Conservation (phyloP, 2,797 vertebrate species). For the Acipenser ruthenus region DNA sequence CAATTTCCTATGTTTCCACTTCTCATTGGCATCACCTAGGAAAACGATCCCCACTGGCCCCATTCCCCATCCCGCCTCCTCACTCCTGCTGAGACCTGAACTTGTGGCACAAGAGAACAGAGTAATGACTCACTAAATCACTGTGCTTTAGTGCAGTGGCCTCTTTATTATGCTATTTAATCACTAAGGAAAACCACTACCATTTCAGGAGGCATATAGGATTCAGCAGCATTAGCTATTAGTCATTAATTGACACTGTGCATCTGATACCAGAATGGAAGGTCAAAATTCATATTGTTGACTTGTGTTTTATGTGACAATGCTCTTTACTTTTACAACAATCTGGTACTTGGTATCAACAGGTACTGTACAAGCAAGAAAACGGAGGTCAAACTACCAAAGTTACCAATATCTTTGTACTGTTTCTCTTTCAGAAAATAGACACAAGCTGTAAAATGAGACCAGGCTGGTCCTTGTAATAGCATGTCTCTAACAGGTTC, state of each 20-base stretch:
- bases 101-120: slow-evolving; percentile 53
- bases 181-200: slow-evolving; percentile 45
- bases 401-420: too few relatives aligned
- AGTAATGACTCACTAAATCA: slow-evolving; percentile 73
- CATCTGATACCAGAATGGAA: slow-evolving; percentile 48
- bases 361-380: too few relatives aligned
- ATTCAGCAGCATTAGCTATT: slow-evolving; percentile 31
- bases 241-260: slow-evolving; percentile 53
- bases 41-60: slow-evolving; percentile 26
- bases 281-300: slow-evolving; percentile 40
- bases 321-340: too few relatives aligned
- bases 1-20: too few relatives aligned
- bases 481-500: too few relatives aligned
- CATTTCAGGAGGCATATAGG: slow-evolving; percentile 60
- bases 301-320: too few relatives aligned
- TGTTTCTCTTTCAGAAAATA: too few relatives aligned
- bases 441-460: too few relatives aligned
- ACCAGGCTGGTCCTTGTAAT: too few relatives aligned
- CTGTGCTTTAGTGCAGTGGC: slow-evolving; percentile 56
- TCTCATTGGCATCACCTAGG: not conserved
- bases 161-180: slow-evolving; percentile 67
- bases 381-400: too few relatives aligned
- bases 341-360: too few relatives aligned
- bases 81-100: slow-evolving; percentile 57
- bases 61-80: slow-evolving; percentile 12